These are phyloP conservation scores for Stenoptilia bipunctidactyla DNA, from an alignment of 2,888 invertebrate genomes.

Conservation along the genomic window DNA sequence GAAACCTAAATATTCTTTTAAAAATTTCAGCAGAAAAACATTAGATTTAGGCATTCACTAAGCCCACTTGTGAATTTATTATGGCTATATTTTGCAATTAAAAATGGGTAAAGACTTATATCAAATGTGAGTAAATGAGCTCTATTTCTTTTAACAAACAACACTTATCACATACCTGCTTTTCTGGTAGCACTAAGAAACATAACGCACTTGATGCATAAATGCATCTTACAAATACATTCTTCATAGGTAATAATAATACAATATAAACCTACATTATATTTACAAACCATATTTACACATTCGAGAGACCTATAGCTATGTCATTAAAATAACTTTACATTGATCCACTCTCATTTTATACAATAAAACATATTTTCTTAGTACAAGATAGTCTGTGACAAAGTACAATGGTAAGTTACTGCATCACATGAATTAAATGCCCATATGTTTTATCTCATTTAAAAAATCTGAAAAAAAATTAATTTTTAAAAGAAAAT, in stretches of 20 bases:
- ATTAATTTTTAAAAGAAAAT: no score
- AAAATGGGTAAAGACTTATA: no score
- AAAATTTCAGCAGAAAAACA: no score
- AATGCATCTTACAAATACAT: conserved; percentile 37
- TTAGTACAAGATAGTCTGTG: background rate
- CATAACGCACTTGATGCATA: conserved; percentile 31
- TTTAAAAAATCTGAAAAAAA: no score
- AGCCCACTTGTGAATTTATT: no score
- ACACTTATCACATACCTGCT: background rate
- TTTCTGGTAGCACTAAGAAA: conserved; percentile 30
- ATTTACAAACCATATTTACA: conserved; percentile 41
- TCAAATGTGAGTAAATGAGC: no score
- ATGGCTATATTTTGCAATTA: no score
- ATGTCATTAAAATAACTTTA: conserved; percentile 11
- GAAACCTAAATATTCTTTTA: no score
- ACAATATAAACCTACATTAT: conserved; percentile 18
- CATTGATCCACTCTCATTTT: conserved; percentile 31
- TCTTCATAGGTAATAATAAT: conserved; percentile 51
- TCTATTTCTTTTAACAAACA: conserved; percentile 5
- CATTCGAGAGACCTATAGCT: conserved; percentile 19
- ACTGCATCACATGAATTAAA: no score
- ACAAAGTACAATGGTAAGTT: background rate
- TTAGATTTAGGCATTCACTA: no score
- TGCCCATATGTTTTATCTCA: no score
- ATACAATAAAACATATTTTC: conserved; percentile 21